A percentile compares a stretch with the other conserved stretches of the same genome.
phyloP scores from a whole-genome alignment of 1,140 invertebrate species.

The Drosophila asahinai region DNA sequence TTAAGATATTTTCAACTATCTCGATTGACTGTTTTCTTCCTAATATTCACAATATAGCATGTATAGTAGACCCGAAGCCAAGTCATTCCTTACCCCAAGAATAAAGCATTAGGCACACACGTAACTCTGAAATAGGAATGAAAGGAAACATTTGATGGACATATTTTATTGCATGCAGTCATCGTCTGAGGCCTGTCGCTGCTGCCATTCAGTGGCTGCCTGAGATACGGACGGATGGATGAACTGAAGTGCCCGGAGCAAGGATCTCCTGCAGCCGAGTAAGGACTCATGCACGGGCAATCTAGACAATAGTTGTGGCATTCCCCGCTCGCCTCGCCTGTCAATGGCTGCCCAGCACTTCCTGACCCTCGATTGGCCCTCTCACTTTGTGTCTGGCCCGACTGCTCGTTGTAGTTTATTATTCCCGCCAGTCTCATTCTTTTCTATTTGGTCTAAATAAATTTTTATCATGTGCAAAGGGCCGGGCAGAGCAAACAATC shows the following conservation, averaged over 20 bases:
- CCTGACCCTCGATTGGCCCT: conserved; percentile 47
- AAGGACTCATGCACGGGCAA: conserved; percentile 36
- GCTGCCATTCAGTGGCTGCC: conserved; percentile 34
- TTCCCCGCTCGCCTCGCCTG: conserved; percentile 1
- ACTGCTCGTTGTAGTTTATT: conserved; percentile 72
- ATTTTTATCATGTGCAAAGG: conserved; percentile 81
- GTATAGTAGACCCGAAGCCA: neutral
- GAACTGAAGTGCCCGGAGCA: conserved; percentile 28
- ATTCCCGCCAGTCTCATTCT: conserved; percentile 79
- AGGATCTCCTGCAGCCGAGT: conserved; percentile 36
- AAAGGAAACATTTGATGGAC: conserved; percentile 71
- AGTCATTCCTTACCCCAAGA: neutral
- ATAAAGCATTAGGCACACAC: conserved; percentile 31
- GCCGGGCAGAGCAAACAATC: conserved; percentile 37
- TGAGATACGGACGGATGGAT: conserved; percentile 12
- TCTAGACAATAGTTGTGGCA: conserved; percentile 58
- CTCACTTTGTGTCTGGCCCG: conserved; percentile 44
- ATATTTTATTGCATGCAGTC: conserved; percentile 77
- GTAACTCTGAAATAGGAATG: conserved; percentile 25
- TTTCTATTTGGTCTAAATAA: conserved; percentile 83
- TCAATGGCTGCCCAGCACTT: conserved; percentile 54
- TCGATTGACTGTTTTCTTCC: neutral
- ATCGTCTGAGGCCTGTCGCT: conserved; percentile 37
- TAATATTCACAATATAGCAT: neutral
- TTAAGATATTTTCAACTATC: neutral